Base-by-base conservation (phyloP, 2,888 invertebrate species). In the Diabrotica balteata region DNA sequence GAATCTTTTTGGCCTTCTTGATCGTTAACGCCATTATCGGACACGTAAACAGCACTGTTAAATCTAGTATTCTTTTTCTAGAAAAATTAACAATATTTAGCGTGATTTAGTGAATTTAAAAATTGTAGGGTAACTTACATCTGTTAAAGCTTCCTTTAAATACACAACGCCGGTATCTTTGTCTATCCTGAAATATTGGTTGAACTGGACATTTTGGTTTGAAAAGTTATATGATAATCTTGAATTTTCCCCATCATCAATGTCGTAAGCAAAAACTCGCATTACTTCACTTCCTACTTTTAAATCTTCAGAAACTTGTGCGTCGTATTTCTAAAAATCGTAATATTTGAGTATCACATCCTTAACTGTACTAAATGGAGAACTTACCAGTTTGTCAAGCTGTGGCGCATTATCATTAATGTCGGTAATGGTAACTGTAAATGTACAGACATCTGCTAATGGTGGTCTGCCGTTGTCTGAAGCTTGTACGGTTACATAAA, bases 391-490 rank as follows among this genome's bases (percentile, higher is more conserved):
- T 90, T 91, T 91, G 82, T 93, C 93, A 85, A 93, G 92, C 75
- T 90, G 89, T 6, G 93, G 93, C 11, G 85, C 86, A 81, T 97
- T 97, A 83, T 98, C 98, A 85, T 98, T 98, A 80, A 95, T 90
- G 84, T 98, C 98, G 79, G 90, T 90, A 73, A 97, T 93, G 72
- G 91, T 90, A 64, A 97, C 93, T 86, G 93, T 94, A 82, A 98
- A 94, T 7, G 96, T 96, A 84, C 98, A 98, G 64, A 95, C 93
- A 78, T 96, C 96, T 77, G 95, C 95, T 62, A 98, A 86, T 58
- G 92, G 91, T 0, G 96, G 96, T 74, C 91, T 89, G 0, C 97
- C 98, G 82, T 96, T 94, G 85, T 98, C 98, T 67, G 93, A 94
- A 0, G 96, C 98, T 81, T 94, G 90, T 7, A 97, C 94, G 46